Evolutionary conservation across 2,888 invertebrate species (phyloP), one percentile per base, ranked within the genome.

Genomic region (Sarcophaga caerulescens): DNA sequence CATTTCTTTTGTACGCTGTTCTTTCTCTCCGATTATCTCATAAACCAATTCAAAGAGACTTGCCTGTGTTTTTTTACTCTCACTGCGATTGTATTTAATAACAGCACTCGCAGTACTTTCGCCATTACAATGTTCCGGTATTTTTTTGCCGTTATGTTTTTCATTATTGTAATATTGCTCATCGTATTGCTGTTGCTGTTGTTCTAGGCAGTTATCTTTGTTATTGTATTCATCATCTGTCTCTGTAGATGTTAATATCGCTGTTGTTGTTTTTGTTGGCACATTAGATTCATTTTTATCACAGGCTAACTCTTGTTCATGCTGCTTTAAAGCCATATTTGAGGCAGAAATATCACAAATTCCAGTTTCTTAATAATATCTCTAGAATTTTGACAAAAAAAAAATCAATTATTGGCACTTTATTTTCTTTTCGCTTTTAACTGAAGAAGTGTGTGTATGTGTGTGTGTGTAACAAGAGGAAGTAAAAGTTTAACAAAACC

Each of bases 1-100:
- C 71, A 87, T 84, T 87, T 87, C 88, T 71, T 87, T 88, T 66
- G 84, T 86, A n/a, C 87, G 87, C 62, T 87, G 85, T 75, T 87
- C 87, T 74, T 87, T 86, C 21, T 85, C 78, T 65, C 80, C 83
- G 71, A 87, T 78, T 84, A 88, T 84, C 45, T 87, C 87, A 65
- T 87, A 87, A 83, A 88, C 85, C 63, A 83, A 70, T 69, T 85
- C 85, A 17, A 86, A 85, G 19, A 88, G 78, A 82, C 83, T 85
- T 70, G 77, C 70, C 11, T 60, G 84, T 25, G 84, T 84, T 70
- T 85, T 84, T 76, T 80, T 80, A 69, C 78, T 85, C 57, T 86
- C 84, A 45, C 78, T 84, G 57, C 78, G 86, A 68, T 75, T 84
- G 71, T 81, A 86, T 84, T 86, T 86, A 75, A 81, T 25, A 60